These are phyloP conservation scores for Lerista edwardsae DNA, from an alignment of 2,797 vertebrate species.

Conservation along the genomic window DNA sequence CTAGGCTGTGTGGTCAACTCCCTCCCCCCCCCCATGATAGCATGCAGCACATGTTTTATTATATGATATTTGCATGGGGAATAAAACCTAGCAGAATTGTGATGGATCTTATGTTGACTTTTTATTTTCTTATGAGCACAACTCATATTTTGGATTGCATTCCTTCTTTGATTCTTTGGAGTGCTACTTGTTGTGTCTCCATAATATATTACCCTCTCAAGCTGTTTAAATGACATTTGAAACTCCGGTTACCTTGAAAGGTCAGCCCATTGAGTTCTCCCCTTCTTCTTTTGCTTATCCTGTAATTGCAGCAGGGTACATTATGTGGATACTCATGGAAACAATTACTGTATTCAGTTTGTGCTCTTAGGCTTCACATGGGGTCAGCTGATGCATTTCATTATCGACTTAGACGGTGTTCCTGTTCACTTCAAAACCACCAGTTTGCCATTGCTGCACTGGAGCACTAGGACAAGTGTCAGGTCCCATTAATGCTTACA, in stretches of 20 bases:
- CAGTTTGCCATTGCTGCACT: conserved; percentile 40
- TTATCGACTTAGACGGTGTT: conserved; percentile 55
- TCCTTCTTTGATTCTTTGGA: conserved; percentile 30
- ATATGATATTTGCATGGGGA: neutral
- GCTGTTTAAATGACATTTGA: conserved; percentile 38
- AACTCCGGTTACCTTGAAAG: conserved; percentile 44
- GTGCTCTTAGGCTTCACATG: conserved; percentile 42
- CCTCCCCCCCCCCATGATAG: too few relatives aligned
- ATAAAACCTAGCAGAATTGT: neutral
- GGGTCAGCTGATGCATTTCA: conserved; percentile 42
- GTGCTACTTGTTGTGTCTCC: conserved; percentile 34
- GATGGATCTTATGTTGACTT: neutral
- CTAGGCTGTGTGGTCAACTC: too few relatives aligned
- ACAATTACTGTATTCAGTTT: conserved; percentile 42
- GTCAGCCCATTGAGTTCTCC: conserved; percentile 1
- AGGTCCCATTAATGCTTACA: conserved; percentile 67
- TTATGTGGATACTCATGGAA: conserved; percentile 43
- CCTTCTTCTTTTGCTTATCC: neutral
- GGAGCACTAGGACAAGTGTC: conserved; percentile 55
- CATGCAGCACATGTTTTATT: conserved; percentile 1
- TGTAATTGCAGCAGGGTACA: conserved; percentile 1
- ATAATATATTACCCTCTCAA: conserved; percentile 11
- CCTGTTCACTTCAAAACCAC: conserved; percentile 36
- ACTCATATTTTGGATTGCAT: conserved; percentile 32
- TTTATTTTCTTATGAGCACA: conserved; percentile 33